phyloP scores from a whole-genome alignment of 2,888 invertebrate species.

The Drosophila multiciliata region DNA sequence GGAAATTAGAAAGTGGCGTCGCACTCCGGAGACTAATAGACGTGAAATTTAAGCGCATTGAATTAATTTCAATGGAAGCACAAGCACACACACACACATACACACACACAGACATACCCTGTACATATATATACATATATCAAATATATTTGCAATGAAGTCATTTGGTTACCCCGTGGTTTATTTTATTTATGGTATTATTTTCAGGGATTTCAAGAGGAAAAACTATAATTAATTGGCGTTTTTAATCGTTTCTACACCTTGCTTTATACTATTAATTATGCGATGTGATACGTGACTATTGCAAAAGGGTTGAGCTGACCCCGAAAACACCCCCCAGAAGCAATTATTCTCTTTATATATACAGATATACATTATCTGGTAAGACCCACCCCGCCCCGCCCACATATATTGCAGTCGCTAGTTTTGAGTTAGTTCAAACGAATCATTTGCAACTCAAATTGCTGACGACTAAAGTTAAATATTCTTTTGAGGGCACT shows the following conservation, averaged over 20 bases:
- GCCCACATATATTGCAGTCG: slow-evolving; percentile 7
- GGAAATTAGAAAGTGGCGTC: slow-evolving; percentile 72
- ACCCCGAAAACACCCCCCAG: background rate
- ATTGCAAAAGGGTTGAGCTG: slow-evolving; percentile 52
- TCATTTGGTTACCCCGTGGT: slow-evolving; percentile 48
- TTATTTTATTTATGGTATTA: background rate
- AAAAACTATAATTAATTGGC: slow-evolving; percentile 78
- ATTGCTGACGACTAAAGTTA: slow-evolving; percentile 40
- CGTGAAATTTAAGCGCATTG: slow-evolving; percentile 81
- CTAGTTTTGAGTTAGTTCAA: background rate
- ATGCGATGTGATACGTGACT: slow-evolving; percentile 26
- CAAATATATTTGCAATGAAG: slow-evolving; percentile 50
- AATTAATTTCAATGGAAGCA: slow-evolving; percentile 65
- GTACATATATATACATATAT: background rate
- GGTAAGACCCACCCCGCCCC: background rate
- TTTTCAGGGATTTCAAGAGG: slow-evolving; percentile 22
- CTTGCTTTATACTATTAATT: slow-evolving; percentile 66
- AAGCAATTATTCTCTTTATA: background rate
- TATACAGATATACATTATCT: slow-evolving; percentile 20
- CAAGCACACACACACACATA: slow-evolving; percentile 18
- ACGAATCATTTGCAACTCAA: slow-evolving; percentile 38
- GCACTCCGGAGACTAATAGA: slow-evolving; percentile 76
- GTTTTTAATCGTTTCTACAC: slow-evolving; percentile 53
- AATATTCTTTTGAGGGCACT: slow-evolving; percentile 17
- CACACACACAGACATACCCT: slow-evolving; percentile 16